These are phyloP conservation scores for Steinernema hermaphroditum DNA, from an alignment of 2,888 invertebrate genomes.

Conservation along the genomic window DNA sequence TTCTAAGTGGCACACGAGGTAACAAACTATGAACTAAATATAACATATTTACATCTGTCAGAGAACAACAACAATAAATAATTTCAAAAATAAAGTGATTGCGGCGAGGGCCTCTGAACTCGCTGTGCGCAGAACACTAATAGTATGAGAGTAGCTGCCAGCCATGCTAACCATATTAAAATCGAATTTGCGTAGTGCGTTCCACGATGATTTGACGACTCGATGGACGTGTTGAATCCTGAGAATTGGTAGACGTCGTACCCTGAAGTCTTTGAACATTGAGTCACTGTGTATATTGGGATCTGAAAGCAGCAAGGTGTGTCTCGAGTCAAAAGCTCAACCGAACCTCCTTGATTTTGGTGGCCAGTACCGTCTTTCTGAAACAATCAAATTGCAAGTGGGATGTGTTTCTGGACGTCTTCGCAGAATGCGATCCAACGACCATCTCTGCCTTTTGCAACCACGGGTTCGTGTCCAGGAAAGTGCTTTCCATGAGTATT, in stretches of 20 bases:
- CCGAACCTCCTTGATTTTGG: conserved; percentile 37
- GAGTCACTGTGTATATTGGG: conserved; percentile 42
- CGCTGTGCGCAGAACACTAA: conserved; percentile 10
- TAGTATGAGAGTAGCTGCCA: not conserved
- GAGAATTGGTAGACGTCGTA: conserved; percentile 38
- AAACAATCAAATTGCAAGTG: conserved; percentile 38
- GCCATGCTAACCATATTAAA: not conserved
- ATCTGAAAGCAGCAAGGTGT: conserved; percentile 34
- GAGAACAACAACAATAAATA: too few relatives aligned
- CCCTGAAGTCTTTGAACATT: conserved; percentile 39
- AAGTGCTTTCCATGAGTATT: not conserved
- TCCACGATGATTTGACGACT: not conserved
- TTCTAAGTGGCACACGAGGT: too few relatives aligned
- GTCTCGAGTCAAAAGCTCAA: not conserved
- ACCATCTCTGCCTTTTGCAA: not conserved
- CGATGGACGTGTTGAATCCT: conserved; percentile 33
- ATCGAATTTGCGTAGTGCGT: conserved; percentile 7
- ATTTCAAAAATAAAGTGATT: not conserved
- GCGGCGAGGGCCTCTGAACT: not conserved
- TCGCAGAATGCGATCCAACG: not conserved
- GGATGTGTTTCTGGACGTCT: not conserved
- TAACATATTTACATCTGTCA: too few relatives aligned
- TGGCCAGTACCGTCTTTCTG: conserved; percentile 35
- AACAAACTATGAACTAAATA: too few relatives aligned
- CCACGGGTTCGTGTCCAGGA: not conserved